Evolutionary conservation across 2,797 vertebrate species (phyloP).

Genomic region (Anisognathus igniventris): DNA sequence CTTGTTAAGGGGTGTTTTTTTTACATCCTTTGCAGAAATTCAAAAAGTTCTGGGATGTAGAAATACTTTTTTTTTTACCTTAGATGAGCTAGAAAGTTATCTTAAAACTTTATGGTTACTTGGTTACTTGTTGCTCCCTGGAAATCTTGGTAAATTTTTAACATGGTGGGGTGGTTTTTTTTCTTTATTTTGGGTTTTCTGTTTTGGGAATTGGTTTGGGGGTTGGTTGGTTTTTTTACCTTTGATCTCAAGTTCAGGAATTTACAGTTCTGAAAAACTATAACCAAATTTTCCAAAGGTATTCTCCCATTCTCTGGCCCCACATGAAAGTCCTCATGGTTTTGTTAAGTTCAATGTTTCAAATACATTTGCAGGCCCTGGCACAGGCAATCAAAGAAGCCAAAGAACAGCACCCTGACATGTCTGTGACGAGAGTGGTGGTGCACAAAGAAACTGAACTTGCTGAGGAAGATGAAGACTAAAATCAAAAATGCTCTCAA

Average conservation of each 20-base stretch:
- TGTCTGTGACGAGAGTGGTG: conserved; percentile 98
- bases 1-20: background rate
- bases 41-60: background rate
- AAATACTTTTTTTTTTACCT: background rate
- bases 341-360: conserved; percentile 48
- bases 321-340: background rate
- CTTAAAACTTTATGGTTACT: background rate
- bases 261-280: background rate
- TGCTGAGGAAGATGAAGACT: conserved; percentile 88
- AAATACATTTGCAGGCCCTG: conserved; percentile 82
- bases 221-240: background rate
- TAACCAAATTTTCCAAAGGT: background rate
- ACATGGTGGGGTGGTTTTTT: too few relatives aligned
- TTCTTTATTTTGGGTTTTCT: background rate
- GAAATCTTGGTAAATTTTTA: background rate
- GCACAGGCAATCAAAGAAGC: conserved; percentile 99
- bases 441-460: conserved; percentile 98
- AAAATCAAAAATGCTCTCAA: conserved; percentile 46
- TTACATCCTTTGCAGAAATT: background rate
- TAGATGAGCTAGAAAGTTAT: background rate
- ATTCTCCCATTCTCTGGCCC: background rate
- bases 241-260: background rate
- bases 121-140: background rate
- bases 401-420: conserved; percentile 99
- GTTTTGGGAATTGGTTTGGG: background rate